Percentiles rank a stretch among this genome's conserved stretches.
These are phyloP conservation scores for Ictalurus furcatus DNA, from an alignment of 2,113 vertebrate genomes.

Conservation along the genomic window DNA sequence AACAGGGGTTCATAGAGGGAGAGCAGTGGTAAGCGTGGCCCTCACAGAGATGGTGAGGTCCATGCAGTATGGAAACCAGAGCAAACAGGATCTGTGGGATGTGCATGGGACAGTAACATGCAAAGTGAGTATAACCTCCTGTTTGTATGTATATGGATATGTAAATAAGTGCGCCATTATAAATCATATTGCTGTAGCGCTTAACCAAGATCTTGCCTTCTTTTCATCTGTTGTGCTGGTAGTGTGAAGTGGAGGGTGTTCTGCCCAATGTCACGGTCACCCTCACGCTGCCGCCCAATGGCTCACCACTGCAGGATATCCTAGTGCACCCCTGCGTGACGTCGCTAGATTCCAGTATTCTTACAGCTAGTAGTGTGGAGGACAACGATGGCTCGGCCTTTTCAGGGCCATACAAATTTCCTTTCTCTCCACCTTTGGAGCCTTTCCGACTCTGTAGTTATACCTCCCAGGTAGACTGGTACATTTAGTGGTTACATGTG, in stretches of 20 bases:
- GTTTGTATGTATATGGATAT: slow-evolving; percentile 16
- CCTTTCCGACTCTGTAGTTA: slow-evolving; percentile 89
- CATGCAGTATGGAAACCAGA: slow-evolving; percentile 85
- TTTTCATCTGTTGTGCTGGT: slow-evolving; percentile 37
- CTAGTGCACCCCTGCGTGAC: slow-evolving; percentile 90
- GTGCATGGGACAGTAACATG: slow-evolving; percentile 87
- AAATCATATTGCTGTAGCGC: not conserved
- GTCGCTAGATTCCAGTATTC: slow-evolving; percentile 84
- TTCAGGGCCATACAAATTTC: slow-evolving; percentile 90
- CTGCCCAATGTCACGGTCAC: slow-evolving; percentile 85
- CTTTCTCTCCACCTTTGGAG: slow-evolving; percentile 87
- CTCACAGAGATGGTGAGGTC: slow-evolving; percentile 87
- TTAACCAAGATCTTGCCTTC: slow-evolving; percentile 16
- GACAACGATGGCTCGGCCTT: slow-evolving; percentile 81
- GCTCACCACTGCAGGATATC: slow-evolving; percentile 88
- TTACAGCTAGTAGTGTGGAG: slow-evolving; percentile 83
- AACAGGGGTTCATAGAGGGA: slow-evolving; percentile 79
- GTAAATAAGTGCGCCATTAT: not conserved
- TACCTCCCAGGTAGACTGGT: slow-evolving; percentile 84
- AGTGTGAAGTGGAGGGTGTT: slow-evolving; percentile 92
- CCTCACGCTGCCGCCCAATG: slow-evolving; percentile 85
- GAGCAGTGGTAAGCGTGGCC: slow-evolving; percentile 81
- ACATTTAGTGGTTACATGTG: not conserved
- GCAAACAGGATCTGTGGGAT: slow-evolving; percentile 85
- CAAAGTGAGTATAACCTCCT: slow-evolving; percentile 77